Conservation (phyloP, 2,888 invertebrate species). For the Buathra laborator region DNA sequence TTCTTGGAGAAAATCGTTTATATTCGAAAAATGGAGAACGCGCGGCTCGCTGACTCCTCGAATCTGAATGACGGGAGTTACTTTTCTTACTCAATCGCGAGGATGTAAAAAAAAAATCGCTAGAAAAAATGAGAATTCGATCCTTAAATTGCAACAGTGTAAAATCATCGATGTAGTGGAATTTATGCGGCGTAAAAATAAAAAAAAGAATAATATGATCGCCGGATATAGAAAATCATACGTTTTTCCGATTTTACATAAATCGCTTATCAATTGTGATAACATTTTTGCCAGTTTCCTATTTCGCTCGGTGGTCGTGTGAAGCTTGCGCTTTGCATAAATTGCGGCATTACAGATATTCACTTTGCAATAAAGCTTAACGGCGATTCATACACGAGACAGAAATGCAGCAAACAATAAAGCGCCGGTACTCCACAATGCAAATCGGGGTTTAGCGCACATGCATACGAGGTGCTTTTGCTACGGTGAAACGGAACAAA, state of each 20-base stretch:
- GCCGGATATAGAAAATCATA: not conserved
- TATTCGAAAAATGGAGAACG: constrained; percentile 13
- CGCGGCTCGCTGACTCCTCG: not conserved
- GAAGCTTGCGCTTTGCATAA: not conserved
- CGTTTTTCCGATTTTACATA: not conserved
- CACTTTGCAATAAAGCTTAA: not conserved
- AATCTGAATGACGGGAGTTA: constrained; percentile 13
- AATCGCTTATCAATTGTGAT: not conserved
- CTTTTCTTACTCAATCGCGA: constrained; percentile 31
- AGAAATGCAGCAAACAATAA: not conserved
- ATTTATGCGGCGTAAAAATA: too few species aligned
- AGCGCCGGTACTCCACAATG: not conserved
- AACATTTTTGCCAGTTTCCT: not conserved
- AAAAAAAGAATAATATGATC: not conserved
- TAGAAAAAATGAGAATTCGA: too few species aligned
- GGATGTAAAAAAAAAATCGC: not conserved
- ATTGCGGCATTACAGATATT: not conserved
- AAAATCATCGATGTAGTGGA: too few species aligned
- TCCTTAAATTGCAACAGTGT: too few species aligned
- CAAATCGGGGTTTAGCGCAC: not conserved
- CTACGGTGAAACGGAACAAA: constrained; percentile 20
- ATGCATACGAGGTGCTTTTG: constrained; percentile 22
- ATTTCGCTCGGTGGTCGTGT: not conserved
- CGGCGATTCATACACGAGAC: not conserved
- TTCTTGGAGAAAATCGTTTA: constrained; percentile 26